phyloP scores from a whole-genome alignment of 2,797 vertebrate genomes.

The Mormyrus hasselquistii region DNA sequence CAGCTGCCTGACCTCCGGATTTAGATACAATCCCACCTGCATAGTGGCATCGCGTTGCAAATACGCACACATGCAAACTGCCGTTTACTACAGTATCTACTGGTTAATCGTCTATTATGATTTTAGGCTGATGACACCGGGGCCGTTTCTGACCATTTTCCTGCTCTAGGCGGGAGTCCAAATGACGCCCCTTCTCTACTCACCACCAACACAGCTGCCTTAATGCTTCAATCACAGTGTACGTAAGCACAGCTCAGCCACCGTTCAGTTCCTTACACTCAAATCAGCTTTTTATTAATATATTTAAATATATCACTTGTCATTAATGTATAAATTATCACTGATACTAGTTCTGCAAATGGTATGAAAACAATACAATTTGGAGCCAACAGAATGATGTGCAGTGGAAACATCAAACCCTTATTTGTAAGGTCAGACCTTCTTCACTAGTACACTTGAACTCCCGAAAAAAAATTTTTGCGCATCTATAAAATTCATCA shows the following conservation, averaged over 20 bases:
- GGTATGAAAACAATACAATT: not conserved
- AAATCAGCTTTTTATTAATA: not conserved
- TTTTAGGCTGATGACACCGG: not conserved
- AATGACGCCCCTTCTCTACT: not conserved
- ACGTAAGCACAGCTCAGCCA: not conserved
- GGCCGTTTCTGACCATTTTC: not conserved
- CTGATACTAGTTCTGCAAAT: not conserved
- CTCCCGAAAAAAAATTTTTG: not conserved
- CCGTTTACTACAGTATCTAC: no score
- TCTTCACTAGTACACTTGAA: not conserved
- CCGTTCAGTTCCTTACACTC: not conserved
- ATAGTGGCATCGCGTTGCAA: not conserved
- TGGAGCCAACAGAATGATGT: not conserved
- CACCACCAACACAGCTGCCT: not conserved
- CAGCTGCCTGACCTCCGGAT: slow-evolving; percentile 31
- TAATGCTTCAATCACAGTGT: not conserved
- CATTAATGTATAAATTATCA: not conserved
- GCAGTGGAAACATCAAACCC: not conserved
- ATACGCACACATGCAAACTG: not conserved
- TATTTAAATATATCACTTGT: not conserved
- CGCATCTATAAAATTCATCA: not conserved
- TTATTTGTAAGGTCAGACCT: not conserved
- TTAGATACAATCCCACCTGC: not conserved
- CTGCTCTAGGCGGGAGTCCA: not conserved
- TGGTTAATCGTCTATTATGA: not conserved